Conservation (phyloP, 2,113 vertebrate genomes). For the Tympanuchus pallidicinctus region DNA sequence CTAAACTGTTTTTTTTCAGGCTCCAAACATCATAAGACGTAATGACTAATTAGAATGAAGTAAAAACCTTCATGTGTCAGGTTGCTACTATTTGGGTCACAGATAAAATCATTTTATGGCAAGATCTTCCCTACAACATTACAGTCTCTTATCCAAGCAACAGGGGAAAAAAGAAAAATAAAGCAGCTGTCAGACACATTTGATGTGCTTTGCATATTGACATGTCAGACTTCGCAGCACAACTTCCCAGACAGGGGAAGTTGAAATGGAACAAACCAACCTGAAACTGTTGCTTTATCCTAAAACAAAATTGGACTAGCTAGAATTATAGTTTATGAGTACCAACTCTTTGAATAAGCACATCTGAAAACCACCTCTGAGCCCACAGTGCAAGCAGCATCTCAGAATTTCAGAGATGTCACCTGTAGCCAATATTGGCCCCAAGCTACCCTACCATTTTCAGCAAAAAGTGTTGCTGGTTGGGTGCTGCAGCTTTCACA, state of each 20-base stretch:
- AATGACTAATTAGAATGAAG: not conserved
- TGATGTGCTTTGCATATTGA: not conserved
- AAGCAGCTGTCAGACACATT: not conserved
- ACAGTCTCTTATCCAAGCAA: not conserved
- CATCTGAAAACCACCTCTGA: not conserved
- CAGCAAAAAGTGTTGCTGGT: not conserved
- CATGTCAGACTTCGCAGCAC: not conserved
- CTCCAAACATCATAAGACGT: not conserved
- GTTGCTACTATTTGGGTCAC: not conserved
- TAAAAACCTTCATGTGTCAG: not conserved
- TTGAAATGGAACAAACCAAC: not conserved
- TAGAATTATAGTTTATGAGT: not conserved
- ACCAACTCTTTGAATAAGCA: not conserved
- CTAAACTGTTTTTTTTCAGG: not conserved
- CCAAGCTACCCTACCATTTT: not conserved
- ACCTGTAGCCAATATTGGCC: fast-evolving
- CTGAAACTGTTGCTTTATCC: not conserved
- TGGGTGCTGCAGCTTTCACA: not conserved
- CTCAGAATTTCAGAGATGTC: not conserved
- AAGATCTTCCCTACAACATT: not conserved
- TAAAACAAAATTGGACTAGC: not conserved
- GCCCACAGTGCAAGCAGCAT: not conserved
- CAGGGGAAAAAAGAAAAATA: not conserved
- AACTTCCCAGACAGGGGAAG: not conserved
- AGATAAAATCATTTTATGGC: not conserved